These are phyloP conservation scores for Pentamera pediparva DNA, from an alignment of 53 echinoderm and acorn worm genomes.

Conservation along the genomic window DNA sequence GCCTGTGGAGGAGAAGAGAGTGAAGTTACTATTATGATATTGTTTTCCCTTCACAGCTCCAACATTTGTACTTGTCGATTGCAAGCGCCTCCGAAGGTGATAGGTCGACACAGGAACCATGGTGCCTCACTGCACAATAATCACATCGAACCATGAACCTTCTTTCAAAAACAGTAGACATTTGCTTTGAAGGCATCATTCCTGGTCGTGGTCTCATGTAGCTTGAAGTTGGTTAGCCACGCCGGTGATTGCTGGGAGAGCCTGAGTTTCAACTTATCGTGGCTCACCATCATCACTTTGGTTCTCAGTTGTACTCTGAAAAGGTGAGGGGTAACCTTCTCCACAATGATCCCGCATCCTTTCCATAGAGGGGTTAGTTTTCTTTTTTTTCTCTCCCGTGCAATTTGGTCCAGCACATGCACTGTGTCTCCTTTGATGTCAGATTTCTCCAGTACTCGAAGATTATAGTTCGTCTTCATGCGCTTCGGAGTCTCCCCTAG, in stretches of 20 bases:
- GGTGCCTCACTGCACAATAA: neutral
- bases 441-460: neutral
- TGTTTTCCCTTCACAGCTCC: neutral
- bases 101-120: neutral
- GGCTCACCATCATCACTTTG: conserved; percentile 29
- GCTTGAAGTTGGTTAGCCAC: conserved; percentile 29
- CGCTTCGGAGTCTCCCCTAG: conserved; percentile 10
- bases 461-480: conserved; percentile 38
- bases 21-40: too few relatives aligned
- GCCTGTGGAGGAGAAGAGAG: too few relatives aligned
- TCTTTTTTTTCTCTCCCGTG: conserved; percentile 14
- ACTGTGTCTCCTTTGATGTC: conserved; percentile 34
- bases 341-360: conserved; percentile 21
- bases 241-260: conserved; percentile 19
- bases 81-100: neutral
- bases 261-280: conserved; percentile 42
- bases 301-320: conserved; percentile 30
- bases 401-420: conserved; percentile 32
- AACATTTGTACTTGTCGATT: neutral
- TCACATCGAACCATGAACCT: too few relatives aligned
- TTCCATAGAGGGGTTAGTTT: conserved; percentile 46
- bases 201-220: neutral
- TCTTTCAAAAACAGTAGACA: neutral
- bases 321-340: conserved; percentile 25
- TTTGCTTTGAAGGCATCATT: neutral